Conservation (phyloP, 2,113 vertebrate species). For the Merops nubicus region DNA sequence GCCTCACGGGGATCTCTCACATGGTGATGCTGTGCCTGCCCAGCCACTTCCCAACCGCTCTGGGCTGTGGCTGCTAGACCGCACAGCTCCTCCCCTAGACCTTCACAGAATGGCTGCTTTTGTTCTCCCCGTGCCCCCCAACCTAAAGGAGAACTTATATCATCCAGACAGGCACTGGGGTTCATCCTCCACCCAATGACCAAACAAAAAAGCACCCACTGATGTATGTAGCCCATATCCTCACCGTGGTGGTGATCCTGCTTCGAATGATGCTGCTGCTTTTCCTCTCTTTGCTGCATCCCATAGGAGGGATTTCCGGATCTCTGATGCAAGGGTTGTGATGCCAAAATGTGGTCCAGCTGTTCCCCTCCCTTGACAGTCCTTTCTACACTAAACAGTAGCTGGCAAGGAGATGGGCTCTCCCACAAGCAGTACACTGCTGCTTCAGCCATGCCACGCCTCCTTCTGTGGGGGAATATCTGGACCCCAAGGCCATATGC, state of each 20-base stretch:
- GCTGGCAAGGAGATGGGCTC: rapidly evolving
- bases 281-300: background rate
- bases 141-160: rapidly evolving
- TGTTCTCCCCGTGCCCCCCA: too few relatives aligned
- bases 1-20: background rate
- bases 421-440: background rate
- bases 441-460: background rate
- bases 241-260: background rate
- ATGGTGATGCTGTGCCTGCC: rapidly evolving
- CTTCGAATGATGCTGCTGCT: background rate
- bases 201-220: background rate
- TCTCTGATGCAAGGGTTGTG: background rate
- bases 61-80: rapidly evolving
- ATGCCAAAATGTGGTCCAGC: background rate
- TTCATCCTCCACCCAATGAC: rapidly evolving
- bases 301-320: background rate
- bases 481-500: background rate
- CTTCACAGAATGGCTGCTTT: background rate
- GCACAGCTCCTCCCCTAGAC: background rate
- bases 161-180: rapidly evolving
- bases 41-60: rapidly evolving
- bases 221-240: background rate
- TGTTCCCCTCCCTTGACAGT: background rate
- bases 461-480: background rate
- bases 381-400: background rate